Evolutionary conservation across 2,113 vertebrate genomes (phyloP).

Genomic region (Acinonyx jubatus): DNA sequence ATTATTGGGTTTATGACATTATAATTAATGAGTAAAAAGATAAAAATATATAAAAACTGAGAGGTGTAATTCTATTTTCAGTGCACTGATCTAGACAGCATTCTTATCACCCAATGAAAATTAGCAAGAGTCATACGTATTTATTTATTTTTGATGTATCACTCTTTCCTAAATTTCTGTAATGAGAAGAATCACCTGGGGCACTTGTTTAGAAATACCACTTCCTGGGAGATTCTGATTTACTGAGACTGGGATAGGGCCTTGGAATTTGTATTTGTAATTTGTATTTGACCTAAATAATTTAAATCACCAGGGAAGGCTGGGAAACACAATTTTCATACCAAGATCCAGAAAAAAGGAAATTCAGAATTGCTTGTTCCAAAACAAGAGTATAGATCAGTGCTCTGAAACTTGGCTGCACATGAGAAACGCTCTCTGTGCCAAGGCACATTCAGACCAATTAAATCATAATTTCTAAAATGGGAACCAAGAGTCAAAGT

Average conservation of each 20-base stretch:
- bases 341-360: neutral
- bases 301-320: neutral
- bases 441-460: neutral
- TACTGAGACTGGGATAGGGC: neutral
- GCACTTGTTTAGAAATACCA: neutral
- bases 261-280: neutral
- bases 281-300: neutral
- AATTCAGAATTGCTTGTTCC: neutral
- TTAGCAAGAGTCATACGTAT: neutral
- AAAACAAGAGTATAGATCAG: neutral
- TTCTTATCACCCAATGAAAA: neutral
- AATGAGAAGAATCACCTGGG: neutral
- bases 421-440: neutral
- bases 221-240: slow-evolving; percentile 10
- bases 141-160: neutral
- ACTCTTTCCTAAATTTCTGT: neutral
- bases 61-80: neutral
- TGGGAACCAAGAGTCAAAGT: neutral
- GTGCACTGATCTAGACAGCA: neutral
- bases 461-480: neutral
- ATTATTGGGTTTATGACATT: slow-evolving; percentile 1
- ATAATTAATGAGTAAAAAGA: neutral
- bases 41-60: neutral
- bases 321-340: neutral
- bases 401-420: neutral